Evolutionary conservation across 1,140 invertebrate species (phyloP).

Genomic region (Marisa cornuarietis): DNA sequence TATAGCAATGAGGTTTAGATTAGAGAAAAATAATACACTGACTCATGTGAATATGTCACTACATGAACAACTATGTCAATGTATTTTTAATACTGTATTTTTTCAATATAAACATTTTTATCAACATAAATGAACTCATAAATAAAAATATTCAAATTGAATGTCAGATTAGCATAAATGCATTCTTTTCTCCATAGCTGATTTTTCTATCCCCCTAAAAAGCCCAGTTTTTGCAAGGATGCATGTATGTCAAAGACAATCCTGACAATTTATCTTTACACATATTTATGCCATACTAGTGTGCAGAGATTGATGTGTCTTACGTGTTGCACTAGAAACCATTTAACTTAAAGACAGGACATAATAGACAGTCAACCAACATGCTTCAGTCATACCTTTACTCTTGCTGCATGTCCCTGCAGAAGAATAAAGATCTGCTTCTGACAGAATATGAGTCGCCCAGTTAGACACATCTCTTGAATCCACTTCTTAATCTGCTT

Average conservation of each 20-base stretch:
- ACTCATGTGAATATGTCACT: not conserved
- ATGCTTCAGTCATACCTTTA: constrained; percentile 32
- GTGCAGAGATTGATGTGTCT: too few relatives aligned
- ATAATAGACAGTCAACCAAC: not conserved
- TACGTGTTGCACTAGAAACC: too few relatives aligned
- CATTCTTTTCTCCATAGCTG: not conserved
- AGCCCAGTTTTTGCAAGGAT: not conserved
- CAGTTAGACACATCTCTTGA: constrained; percentile 30
- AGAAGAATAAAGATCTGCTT: constrained; percentile 42
- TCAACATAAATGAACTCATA: not conserved
- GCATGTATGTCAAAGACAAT: not conserved
- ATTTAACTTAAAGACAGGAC: not conserved
- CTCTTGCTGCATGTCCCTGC: constrained; percentile 18
- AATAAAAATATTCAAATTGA: too few relatives aligned
- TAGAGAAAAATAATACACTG: not conserved
- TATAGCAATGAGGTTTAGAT: too few relatives aligned
- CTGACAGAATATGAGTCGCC: constrained; percentile 36
- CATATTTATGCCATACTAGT: not conserved
- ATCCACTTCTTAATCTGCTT: constrained; percentile 46
- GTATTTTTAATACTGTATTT: not conserved
- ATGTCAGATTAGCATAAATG: not conserved
- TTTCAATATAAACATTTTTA: not conserved
- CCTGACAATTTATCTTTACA: not conserved
- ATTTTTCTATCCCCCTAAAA: not conserved
- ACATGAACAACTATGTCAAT: not conserved